Evolutionary conservation across 35 echinoderm and acorn worm genomes (phyloP).

Genomic region (Apostichopus californicus): DNA sequence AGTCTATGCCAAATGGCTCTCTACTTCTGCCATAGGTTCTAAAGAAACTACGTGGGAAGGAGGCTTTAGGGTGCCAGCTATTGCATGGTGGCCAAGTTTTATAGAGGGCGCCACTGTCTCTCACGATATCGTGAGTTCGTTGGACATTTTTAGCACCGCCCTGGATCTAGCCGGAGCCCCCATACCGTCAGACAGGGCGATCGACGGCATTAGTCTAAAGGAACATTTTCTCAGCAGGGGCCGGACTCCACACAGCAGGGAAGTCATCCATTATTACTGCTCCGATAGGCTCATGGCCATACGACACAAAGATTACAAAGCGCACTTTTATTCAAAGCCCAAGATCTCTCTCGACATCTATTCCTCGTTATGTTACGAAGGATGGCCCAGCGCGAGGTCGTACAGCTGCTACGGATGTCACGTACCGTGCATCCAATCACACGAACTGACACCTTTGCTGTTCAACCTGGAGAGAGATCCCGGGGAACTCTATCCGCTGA

Average conservation of each 20-base stretch:
- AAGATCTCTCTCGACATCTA: slow-evolving; percentile 46
- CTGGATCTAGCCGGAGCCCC: slow-evolving; percentile 70
- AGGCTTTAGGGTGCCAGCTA: slow-evolving; percentile 80
- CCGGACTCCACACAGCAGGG: slow-evolving; percentile 25
- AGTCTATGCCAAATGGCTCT: too few relatives aligned
- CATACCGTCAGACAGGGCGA: slow-evolving; percentile 48
- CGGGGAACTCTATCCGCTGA: slow-evolving; percentile 66
- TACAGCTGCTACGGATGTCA: slow-evolving; percentile 65
- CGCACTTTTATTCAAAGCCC: slow-evolving; percentile 67
- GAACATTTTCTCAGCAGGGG: slow-evolving; percentile 59
- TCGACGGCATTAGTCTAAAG: slow-evolving; percentile 82
- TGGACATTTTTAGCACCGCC: slow-evolving; percentile 78
- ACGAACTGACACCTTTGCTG: slow-evolving; percentile 74
- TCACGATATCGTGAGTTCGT: slow-evolving; percentile 67
- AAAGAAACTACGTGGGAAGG: slow-evolving; percentile 91
- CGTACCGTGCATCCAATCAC: slow-evolving; percentile 57
- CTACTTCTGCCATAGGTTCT: slow-evolving; percentile 46
- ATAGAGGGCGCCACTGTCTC: slow-evolving; percentile 51
- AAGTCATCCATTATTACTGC: slow-evolving; percentile 75
- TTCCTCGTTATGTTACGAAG: slow-evolving; percentile 42
- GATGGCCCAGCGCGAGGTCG: slow-evolving; percentile 23
- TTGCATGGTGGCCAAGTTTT: slow-evolving; percentile 91
- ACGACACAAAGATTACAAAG: slow-evolving; percentile 66
- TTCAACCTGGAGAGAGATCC: slow-evolving; percentile 85
- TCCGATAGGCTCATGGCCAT: slow-evolving; percentile 79